Evolutionary conservation across 2,888 invertebrate species (phyloP).

Genomic region (Gasteruption jaculator): DNA sequence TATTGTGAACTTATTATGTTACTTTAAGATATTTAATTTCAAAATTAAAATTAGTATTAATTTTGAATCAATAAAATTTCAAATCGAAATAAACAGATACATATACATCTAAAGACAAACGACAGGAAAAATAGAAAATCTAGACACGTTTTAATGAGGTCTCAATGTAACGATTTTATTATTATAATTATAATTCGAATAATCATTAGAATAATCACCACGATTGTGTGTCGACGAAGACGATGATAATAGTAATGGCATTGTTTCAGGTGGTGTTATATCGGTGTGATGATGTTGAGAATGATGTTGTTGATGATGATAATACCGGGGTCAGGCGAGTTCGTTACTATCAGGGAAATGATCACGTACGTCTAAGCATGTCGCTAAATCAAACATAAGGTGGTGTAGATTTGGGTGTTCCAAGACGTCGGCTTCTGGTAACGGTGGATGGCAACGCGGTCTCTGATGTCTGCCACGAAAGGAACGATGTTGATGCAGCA

Average conservation of each 20-base stretch:
- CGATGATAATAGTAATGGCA: too few species aligned
- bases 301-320: slow-evolving; percentile 24
- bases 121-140: too few species aligned
- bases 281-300: too few species aligned
- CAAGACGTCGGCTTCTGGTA: slow-evolving; percentile 82
- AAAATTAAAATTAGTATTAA: too few species aligned
- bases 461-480: slow-evolving; percentile 81
- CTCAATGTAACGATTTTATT: slow-evolving; percentile 49
- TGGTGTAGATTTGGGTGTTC: slow-evolving; percentile 78
- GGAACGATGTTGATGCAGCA: slow-evolving; percentile 81
- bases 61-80: too few species aligned
- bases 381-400: slow-evolving; percentile 77
- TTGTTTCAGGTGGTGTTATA: too few species aligned
- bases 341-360: slow-evolving; percentile 64
- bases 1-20: too few species aligned
- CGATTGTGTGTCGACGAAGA: slow-evolving; percentile 36
- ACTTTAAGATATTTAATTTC: too few species aligned
- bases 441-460: slow-evolving; percentile 78
- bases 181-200: slow-evolving; percentile 50
- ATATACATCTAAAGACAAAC: too few species aligned
- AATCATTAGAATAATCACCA: slow-evolving; percentile 49
- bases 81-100: too few species aligned
- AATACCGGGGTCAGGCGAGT: slow-evolving; percentile 61
- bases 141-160: slow-evolving; percentile 48
- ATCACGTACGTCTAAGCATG: slow-evolving; percentile 76